Percentiles rank a stretch among this genome's conserved stretches.
phyloP scores from a whole-genome alignment of 92 coral and sea anemone species.

The Meandrina meandrites region DNA sequence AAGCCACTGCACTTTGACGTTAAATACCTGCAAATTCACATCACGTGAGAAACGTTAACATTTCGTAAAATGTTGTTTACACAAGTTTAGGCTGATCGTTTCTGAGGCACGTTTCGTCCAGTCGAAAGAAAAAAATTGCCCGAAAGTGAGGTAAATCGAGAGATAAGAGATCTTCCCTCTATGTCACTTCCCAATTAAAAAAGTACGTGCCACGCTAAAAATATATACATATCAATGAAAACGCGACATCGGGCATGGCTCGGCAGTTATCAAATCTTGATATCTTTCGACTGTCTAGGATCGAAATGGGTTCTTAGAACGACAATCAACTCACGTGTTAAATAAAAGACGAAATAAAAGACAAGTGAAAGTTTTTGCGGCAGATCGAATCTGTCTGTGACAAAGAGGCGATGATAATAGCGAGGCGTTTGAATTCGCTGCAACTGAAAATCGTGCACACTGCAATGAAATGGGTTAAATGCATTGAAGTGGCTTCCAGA shows the following conservation, averaged over 20 bases:
- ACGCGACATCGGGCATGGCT: not conserved
- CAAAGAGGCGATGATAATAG: not conserved
- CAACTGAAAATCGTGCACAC: not conserved
- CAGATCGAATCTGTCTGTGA: not conserved
- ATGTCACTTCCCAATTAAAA: too few relatives aligned
- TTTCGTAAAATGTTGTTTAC: not conserved
- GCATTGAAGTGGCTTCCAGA: constrained; percentile 8
- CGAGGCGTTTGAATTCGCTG: not conserved
- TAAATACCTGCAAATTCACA: not conserved
- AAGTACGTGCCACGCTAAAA: not conserved
- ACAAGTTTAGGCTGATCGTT: not conserved
- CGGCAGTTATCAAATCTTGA: not conserved
- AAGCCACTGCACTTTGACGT: not conserved
- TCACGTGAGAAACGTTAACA: constrained; percentile 4
- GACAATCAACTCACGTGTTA: not conserved
- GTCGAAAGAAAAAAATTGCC: not conserved
- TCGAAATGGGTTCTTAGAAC: not conserved
- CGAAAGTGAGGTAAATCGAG: not conserved
- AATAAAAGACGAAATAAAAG: not conserved
- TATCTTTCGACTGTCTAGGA: not conserved
- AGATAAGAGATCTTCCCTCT: not conserved
- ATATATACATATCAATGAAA: not conserved
- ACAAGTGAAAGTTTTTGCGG: not conserved
- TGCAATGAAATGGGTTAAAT: not conserved
- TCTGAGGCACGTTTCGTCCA: not conserved